A percentile compares a stretch with the other conserved stretches of the same genome.
Conservation (phyloP, 2,888 invertebrate species). For the Stenurella melanura region DNA sequence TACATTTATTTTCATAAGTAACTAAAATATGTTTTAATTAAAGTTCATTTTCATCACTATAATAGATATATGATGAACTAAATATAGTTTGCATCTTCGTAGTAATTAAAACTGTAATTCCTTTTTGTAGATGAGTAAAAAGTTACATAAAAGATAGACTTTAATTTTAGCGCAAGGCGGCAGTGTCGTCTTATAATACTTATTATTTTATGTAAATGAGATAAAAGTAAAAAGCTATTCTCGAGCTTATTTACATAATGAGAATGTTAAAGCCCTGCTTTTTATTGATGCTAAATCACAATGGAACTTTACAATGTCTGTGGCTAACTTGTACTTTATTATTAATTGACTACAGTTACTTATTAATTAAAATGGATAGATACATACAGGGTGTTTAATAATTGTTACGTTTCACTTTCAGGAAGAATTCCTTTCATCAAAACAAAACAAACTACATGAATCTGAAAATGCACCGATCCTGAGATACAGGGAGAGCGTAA, state of each 20-base stretch:
- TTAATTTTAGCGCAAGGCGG: constrained; percentile 55
- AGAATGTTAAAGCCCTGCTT: constrained; percentile 61
- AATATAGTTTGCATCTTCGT: constrained; percentile 23
- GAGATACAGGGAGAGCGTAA: too few relatives aligned
- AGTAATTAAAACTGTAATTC: constrained; percentile 54
- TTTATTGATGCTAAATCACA: constrained; percentile 54
- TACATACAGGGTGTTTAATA: neutral
- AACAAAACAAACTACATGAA: too few relatives aligned
- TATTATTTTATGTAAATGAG: constrained; percentile 64
- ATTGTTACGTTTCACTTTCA: too few relatives aligned
- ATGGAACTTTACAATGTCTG: constrained; percentile 40
- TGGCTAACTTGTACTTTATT: constrained; percentile 12
- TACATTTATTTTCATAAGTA: neutral
- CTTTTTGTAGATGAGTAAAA: constrained; percentile 57
- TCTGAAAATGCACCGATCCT: too few relatives aligned
- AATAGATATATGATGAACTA: constrained; percentile 19
- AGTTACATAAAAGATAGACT: constrained; percentile 58
- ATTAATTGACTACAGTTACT: neutral
- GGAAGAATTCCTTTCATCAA: too few relatives aligned
- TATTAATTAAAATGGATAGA: neutral
- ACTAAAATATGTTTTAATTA: constrained; percentile 24
- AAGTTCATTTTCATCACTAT: neutral
- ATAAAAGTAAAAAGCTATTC: constrained; percentile 63
- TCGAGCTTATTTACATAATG: constrained; percentile 64
- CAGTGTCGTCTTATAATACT: constrained; percentile 57